Percentiles rank a stretch among this genome's conserved stretches.
phyloP scores from a whole-genome alignment of 2,797 vertebrate genomes.

The Hypotaenidia okinawae region DNA sequence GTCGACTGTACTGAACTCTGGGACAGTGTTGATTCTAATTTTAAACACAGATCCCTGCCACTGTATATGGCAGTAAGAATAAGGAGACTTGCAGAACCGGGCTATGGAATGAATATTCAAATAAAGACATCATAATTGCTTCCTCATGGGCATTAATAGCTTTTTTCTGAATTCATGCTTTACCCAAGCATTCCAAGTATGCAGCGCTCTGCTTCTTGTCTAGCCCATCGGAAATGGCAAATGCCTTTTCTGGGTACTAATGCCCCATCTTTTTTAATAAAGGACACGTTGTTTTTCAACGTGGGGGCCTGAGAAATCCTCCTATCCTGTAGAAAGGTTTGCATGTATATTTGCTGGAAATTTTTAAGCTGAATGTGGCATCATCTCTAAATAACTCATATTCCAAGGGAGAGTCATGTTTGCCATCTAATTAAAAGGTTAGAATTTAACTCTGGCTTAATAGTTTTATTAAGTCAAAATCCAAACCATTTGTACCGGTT shows the following conservation, averaged over 20 bases:
- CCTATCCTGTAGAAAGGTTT: neutral
- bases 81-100: conserved; percentile 27
- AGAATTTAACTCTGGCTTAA: neutral
- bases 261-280: neutral
- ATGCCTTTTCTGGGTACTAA: neutral
- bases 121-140: conserved; percentile 32
- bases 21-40: conserved; percentile 24
- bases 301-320: neutral
- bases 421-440: neutral
- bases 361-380: neutral
- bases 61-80: neutral
- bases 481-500: neutral
- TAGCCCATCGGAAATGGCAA: neutral
- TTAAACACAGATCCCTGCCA: conserved; percentile 20
- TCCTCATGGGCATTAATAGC: conserved; percentile 35
- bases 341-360: neutral
- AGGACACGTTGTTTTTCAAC: neutral
- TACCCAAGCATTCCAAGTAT: conserved; percentile 23
- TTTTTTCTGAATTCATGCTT: conserved; percentile 1
- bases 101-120: conserved; percentile 21
- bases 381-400: neutral
- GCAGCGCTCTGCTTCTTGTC: neutral
- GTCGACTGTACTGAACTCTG: neutral
- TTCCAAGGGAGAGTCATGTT: neutral
- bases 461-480: neutral